Base-by-base conservation (phyloP, 2,888 invertebrate genomes). In the Villa cingulata region DNA sequence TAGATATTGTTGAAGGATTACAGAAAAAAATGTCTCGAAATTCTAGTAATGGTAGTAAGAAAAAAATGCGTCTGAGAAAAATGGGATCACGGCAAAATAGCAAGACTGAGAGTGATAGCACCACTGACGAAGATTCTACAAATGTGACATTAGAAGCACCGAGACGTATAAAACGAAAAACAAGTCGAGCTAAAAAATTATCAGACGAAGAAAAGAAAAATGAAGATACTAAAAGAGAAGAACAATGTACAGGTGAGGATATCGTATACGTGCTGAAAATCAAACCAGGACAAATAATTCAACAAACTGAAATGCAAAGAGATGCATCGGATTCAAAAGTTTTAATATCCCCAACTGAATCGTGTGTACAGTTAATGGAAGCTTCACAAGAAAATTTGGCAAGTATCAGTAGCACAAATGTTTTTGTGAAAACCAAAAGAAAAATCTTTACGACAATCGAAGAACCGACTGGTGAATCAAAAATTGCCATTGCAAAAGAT, bases 371-470 rank as follows among this genome's bases (percentile, higher is more conserved):
- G 43, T 36, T 58, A 4, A 52, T 56, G 10, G 58, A 57, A 20
- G 46, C 51, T 38, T 44, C 55, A 3, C 27, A 52, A 4, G 56
- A 57, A 37, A 54, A 53, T 23, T 27, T 52, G 10, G n/a, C n/a
- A n/a, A n/a, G n/a, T n/a, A n/a, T n/a, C n/a, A 49, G 52, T 23
- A 55, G 47, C 41, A 50, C 55, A n/a, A 84, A 82, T 61, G 76
- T 86, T 1, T 83, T 86, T 54, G 83, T 86, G 0, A 86, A 83
- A 65, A 87, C 86, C 0, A 86, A 83, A 38, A 74, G 85, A 46
- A 86, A 84, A 70, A 77, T 86, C 55, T 86, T 86, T 53, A 83
- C 84, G 0, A 82, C 86, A 0, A 76, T 83, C 5, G 75, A 76
- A 2, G 60, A 64, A 19, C 60, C 63, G 1, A 43, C 16, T 29